Base-by-base conservation (phyloP, 2,797 vertebrate genomes). In the Remorina albescens region DNA sequence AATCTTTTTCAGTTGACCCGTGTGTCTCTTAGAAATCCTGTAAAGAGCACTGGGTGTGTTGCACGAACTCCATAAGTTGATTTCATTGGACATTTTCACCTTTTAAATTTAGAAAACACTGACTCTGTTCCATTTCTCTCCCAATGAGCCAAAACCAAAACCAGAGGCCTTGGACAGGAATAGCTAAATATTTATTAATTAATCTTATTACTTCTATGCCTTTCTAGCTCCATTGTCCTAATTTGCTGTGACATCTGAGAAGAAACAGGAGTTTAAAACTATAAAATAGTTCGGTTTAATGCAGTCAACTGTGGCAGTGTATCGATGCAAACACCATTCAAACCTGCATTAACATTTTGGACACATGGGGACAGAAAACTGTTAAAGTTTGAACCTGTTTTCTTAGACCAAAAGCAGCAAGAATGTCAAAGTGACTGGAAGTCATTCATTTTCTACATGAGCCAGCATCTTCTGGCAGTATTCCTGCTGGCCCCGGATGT, bases 1-100 rank as follows among this genome's bases (percentile, higher is more conserved):
- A 25, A 55, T 18, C n/a, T 21, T 42, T 64, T 37, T 69, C 34
- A 70, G 23, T 30, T 44, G n/a, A 69, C 21, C 57, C 4, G 0
- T 6, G 30, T 36, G 4, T 10, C 4, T 4, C 42, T 21, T 32
- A 18, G 5, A 57, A 49, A 66, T 13, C 49, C 12, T n/a, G 16
- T 26, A 21, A 39, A 8, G 11, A 34, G 1, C 30, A n/a, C 9
- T 30, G 13, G 11, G 2, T 26, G 13, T 18, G 26, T 39, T n/a
- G 41, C 26, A 53, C 10, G 19, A 60, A 7, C 19, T 16, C 15
- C 8, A 3, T 5, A 23, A 36, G 23, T 13, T 36, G 39, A 55
- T 53, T 46, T 18, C 8, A 37, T 5, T 21, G 15, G 13, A 36
- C 2, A 1, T 28, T 54, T 16, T 12, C 13, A 34, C 32, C 9